A percentile compares a stretch with the other conserved stretches of the same genome.
These are phyloP conservation scores for Sebastes schlegelii DNA, from an alignment of 2,113 vertebrate genomes.

Conservation along the genomic window DNA sequence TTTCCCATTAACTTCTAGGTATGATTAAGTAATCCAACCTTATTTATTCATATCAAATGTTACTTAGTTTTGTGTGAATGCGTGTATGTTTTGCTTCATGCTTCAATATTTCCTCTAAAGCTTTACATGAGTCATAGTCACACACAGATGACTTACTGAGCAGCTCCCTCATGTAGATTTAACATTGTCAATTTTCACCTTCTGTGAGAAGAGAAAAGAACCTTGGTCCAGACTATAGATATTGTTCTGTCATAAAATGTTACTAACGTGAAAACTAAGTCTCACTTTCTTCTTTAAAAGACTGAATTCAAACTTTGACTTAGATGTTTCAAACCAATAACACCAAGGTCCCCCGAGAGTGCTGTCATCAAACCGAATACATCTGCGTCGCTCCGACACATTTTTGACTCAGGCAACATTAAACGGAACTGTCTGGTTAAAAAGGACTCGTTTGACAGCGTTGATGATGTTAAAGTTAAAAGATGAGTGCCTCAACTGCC, in stretches of 20 bases:
- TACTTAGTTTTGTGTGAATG: not conserved
- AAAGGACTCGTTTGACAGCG: conserved; percentile 81
- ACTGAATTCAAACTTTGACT: conserved; percentile 69
- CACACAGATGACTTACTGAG: conserved; percentile 9
- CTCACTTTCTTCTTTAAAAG: conserved; percentile 64
- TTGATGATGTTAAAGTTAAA: conserved; percentile 80
- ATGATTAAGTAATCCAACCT: not conserved
- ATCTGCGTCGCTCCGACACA: conserved; percentile 68
- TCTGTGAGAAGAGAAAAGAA: conserved; percentile 6
- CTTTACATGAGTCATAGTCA: not conserved
- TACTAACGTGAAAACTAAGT: conserved; percentile 57
- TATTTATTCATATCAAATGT: not conserved
- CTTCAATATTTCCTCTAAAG: conserved; percentile 17
- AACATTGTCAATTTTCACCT: not conserved
- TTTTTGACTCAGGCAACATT: conserved; percentile 77
- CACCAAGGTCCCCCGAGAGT: conserved; percentile 67
- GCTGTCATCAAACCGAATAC: conserved; percentile 82
- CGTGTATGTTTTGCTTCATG: not conserved
- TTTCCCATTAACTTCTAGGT: not conserved
- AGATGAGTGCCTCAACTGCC: conserved; percentile 71
- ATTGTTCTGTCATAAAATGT: conserved; percentile 65
- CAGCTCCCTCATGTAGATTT: conserved; percentile 5
- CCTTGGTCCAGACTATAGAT: conserved; percentile 42
- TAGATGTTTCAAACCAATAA: conserved; percentile 84
- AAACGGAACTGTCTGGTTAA: conserved; percentile 73